phyloP scores from a whole-genome alignment of 2,113 vertebrate genomes.

The Xyliphius kryptos region DNA sequence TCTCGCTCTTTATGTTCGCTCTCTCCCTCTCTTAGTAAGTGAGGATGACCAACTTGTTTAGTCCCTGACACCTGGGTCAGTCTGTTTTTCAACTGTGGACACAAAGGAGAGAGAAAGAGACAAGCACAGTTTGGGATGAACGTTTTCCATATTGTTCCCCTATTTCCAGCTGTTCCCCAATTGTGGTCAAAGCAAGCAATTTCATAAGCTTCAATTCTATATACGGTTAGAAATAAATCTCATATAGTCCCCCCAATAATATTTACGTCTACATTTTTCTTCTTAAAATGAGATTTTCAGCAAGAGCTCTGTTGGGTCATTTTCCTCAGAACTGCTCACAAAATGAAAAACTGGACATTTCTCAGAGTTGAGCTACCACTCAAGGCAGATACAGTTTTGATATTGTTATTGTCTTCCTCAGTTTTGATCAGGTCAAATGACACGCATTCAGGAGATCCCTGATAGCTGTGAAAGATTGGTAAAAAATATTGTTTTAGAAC shows the following conservation, averaged over 20 bases:
- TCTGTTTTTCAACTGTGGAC: slow-evolving; percentile 74
- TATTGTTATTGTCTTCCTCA: too few species aligned
- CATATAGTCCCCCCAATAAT: slow-evolving; percentile 5
- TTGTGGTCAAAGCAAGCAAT: slow-evolving; percentile 60
- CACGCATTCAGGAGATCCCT: too few species aligned
- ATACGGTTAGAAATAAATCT: too few species aligned
- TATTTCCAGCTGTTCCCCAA: slow-evolving; percentile 40
- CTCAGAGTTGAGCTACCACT: slow-evolving; percentile 7
- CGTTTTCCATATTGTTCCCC: too few species aligned
- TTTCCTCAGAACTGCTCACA: slow-evolving; percentile 57
- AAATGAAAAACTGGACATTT: slow-evolving; percentile 42
- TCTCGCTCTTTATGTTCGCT: slow-evolving; percentile 55
- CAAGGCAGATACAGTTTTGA: slow-evolving; percentile 15
- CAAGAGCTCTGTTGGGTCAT: slow-evolving; percentile 52
- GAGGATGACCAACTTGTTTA: slow-evolving; percentile 61
- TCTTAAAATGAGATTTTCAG: slow-evolving; percentile 37
- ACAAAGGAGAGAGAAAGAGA: slow-evolving; percentile 68
- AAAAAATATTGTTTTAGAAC: too few species aligned
- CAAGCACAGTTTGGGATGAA: slow-evolving; percentile 68
- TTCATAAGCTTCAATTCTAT: too few species aligned
- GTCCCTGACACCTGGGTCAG: slow-evolving; percentile 65
- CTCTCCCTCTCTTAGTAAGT: slow-evolving; percentile 63
- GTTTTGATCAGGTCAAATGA: too few species aligned
- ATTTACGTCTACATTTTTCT: slow-evolving; percentile 39
- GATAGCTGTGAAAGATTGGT: too few species aligned